Evolutionary conservation across 2,113 vertebrate genomes (phyloP).

Genomic region (Periophthalmodon schlosseri): DNA sequence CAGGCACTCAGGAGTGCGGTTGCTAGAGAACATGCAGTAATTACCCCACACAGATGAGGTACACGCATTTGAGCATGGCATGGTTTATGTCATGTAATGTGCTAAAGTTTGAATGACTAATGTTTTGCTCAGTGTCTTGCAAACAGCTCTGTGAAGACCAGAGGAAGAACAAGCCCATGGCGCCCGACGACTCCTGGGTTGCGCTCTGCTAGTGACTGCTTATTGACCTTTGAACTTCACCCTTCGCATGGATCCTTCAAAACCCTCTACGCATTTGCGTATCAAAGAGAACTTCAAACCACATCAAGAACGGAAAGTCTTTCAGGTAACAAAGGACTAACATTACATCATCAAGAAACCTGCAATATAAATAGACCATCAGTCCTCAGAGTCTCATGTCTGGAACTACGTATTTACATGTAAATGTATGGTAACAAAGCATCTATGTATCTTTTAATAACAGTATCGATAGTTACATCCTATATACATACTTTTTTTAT

Average conservation of each 20-base stretch:
- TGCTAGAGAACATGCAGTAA: constrained; percentile 72
- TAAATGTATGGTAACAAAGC: neutral
- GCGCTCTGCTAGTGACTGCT: constrained; percentile 54
- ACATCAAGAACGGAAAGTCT: constrained; percentile 17
- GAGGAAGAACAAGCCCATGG: constrained; percentile 48
- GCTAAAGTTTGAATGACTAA: neutral
- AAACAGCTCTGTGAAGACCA: constrained; percentile 65
- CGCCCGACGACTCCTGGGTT: constrained; percentile 31
- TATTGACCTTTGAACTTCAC: constrained; percentile 59
- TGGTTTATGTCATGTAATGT: neutral
- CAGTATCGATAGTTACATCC: neutral
- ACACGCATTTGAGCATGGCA: neutral
- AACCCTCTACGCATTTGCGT: constrained; percentile 42
- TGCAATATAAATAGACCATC: constrained; percentile 46
- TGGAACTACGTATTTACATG: constrained; percentile 29
- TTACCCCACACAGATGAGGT: constrained; percentile 29
- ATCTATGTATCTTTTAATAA: neutral
- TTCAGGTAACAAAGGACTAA: constrained; percentile 31
- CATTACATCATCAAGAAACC: constrained; percentile 14
- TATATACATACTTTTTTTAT: neutral
- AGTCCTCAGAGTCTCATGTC: neutral
- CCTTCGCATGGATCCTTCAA: constrained; percentile 52
- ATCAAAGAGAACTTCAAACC: constrained; percentile 24
- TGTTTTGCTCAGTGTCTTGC: constrained; percentile 17
- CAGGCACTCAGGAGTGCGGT: constrained; percentile 85